Conservation (phyloP, 2,797 vertebrate species). For the Aplochiton taeniatus region DNA sequence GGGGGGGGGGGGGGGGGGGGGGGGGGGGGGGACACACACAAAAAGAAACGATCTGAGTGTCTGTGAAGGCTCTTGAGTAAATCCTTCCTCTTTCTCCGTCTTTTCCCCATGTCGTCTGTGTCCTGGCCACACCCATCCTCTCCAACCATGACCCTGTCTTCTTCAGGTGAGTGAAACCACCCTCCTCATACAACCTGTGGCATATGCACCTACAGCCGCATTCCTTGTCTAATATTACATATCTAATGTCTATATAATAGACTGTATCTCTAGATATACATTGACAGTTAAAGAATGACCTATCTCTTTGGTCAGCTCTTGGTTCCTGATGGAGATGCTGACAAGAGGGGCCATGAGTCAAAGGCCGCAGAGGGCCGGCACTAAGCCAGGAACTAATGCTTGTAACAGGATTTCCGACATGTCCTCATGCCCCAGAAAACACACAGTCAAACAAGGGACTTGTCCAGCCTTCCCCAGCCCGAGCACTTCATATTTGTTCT, state of each 20-base stretch:
- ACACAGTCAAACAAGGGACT: constrained; percentile 58
- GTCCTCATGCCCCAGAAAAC: constrained; percentile 52
- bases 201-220: neutral
- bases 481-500: constrained; percentile 75
- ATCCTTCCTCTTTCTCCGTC: constrained; percentile 20
- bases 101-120: constrained; percentile 35
- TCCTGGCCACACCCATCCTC: neutral
- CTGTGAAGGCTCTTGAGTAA: neutral
- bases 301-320: too few species aligned
- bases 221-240: too few species aligned
- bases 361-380: constrained; percentile 27
- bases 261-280: too few species aligned
- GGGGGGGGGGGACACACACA: too few species aligned
- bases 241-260: too few species aligned
- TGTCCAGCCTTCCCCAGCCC: constrained; percentile 50
- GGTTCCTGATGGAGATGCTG: constrained; percentile 33
- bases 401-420: constrained; percentile 72
- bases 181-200: neutral
- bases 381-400: constrained; percentile 52
- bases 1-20: too few species aligned
- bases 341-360: constrained; percentile 22
- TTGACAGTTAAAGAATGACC: too few species aligned
- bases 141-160: constrained; percentile 11
- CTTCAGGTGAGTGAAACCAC: constrained; percentile 63
- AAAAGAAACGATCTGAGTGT: too few species aligned